These are phyloP conservation scores for Gobio occitaniae DNA, from an alignment of 2,797 vertebrate species.

Conservation along the genomic window DNA sequence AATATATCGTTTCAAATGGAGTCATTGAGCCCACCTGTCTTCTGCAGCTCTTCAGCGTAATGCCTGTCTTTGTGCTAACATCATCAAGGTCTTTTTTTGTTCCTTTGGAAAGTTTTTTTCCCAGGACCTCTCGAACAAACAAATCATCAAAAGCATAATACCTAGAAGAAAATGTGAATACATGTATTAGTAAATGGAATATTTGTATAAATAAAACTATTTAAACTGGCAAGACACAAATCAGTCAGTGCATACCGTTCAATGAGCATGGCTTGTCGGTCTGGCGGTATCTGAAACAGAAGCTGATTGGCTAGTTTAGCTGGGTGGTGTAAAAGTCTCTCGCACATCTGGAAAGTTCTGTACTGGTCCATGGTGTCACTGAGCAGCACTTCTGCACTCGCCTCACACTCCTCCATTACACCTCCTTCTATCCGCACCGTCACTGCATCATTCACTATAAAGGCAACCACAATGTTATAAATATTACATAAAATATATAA, in stretches of 20 bases:
- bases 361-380: slow-evolving; percentile 97
- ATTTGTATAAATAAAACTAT: background rate
- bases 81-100: slow-evolving; percentile 84
- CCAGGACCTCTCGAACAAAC: slow-evolving; percentile 81
- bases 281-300: slow-evolving; percentile 91
- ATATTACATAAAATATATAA: background rate
- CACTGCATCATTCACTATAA: slow-evolving; percentile 87
- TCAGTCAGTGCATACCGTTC: slow-evolving; percentile 80
- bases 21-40: slow-evolving; percentile 67
- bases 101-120: slow-evolving; percentile 83
- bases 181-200: background rate
- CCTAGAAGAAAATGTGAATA: slow-evolving; percentile 58
- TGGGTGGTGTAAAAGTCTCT: slow-evolving; percentile 88
- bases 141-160: slow-evolving; percentile 79
- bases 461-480: background rate
- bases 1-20: background rate
- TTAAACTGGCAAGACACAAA: background rate
- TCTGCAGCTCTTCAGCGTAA: slow-evolving; percentile 79
- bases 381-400: slow-evolving; percentile 84
- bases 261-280: slow-evolving; percentile 89
- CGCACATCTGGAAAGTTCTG: slow-evolving; percentile 94
- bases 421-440: slow-evolving; percentile 86
- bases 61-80: slow-evolving; percentile 79
- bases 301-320: slow-evolving; percentile 91
- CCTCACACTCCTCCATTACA: slow-evolving; percentile 87